Base-by-base conservation (phyloP, 2,797 vertebrate genomes). In the Helicolenus hilgendorfi region DNA sequence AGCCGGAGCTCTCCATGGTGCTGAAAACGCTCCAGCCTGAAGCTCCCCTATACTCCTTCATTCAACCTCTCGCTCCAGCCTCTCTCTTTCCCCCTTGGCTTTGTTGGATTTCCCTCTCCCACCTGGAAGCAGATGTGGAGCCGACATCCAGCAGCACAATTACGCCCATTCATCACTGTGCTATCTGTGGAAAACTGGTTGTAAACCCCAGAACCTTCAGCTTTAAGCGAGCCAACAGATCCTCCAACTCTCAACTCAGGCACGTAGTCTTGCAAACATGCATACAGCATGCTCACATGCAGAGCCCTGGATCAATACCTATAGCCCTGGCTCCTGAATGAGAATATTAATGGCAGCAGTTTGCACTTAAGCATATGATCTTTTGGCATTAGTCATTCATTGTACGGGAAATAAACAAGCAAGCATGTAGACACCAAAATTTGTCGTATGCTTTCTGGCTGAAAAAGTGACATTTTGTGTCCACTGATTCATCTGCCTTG, bases 1-100 rank as follows among this genome's bases (percentile, higher is more conserved):
- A 71, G 81, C 22, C 56, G 84, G 89, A 90, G 92, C 93, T 94
- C 86, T 95, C 93, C 93, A 14, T 11, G 94, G 92, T 94, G 81
- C 92, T 94, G 95, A 90, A 94, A 82, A 33, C 75, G 41, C 87
- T 78, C 89, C 71, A 69, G 65, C 41, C 67, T 72, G 72, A 14
- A 13, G 15, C 15, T 31, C 2, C 9, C 15, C 24, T 8, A 10
- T 58, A 65, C 38, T 36, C n/a, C n/a, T 38, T 18, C 18, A 45
- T 45, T 45, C 41, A 45, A 45, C 31, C n/a, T 31, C 11, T 4
- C 3, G 4, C 78, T 59, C 67, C 69, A 71, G 31, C 60, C 73
- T 73, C 65, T 79, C 63, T 79, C 67, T 79, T 15, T 36, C 26
- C 20, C 36, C 18, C 41, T 49, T 74, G 60, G 27, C 20, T 73